Evolutionary conservation across 2,888 invertebrate genomes (phyloP).

Genomic region (Halocaridina rubra): DNA sequence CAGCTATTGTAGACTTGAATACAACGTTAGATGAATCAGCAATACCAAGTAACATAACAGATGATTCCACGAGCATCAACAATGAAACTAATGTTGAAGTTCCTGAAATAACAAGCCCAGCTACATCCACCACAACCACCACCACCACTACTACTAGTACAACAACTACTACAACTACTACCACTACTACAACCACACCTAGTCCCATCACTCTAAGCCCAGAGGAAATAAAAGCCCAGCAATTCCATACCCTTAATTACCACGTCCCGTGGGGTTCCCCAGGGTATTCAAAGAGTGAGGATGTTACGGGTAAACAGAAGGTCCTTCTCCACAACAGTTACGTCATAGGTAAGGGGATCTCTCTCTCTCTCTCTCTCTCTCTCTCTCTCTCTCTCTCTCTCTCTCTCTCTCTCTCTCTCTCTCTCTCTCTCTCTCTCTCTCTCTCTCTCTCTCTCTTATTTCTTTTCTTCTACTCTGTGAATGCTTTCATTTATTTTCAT

Average conservation of each 20-base stretch:
- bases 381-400: neutral
- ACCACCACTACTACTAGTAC: neutral
- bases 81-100: neutral
- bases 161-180: neutral
- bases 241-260: neutral
- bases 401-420: neutral
- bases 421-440: too few relatives aligned
- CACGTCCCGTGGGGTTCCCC: conserved; percentile 11
- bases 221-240: neutral
- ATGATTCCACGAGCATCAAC: neutral
- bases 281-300: conserved; percentile 3
- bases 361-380: neutral
- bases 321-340: conserved; percentile 50
- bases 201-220: neutral
- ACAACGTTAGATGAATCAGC: neutral
- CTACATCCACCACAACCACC: neutral
- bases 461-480: too few relatives aligned
- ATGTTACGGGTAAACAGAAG: conserved; percentile 31
- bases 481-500: too few relatives aligned
- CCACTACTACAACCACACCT: neutral
- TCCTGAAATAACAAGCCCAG: neutral
- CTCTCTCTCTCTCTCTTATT: too few relatives aligned
- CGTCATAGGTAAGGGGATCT: conserved; percentile 55
- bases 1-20: too few relatives aligned
- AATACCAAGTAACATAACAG: neutral